These are phyloP conservation scores for Sebastes alutus DNA, from an alignment of 2,797 vertebrate species.

Conservation along the genomic window DNA sequence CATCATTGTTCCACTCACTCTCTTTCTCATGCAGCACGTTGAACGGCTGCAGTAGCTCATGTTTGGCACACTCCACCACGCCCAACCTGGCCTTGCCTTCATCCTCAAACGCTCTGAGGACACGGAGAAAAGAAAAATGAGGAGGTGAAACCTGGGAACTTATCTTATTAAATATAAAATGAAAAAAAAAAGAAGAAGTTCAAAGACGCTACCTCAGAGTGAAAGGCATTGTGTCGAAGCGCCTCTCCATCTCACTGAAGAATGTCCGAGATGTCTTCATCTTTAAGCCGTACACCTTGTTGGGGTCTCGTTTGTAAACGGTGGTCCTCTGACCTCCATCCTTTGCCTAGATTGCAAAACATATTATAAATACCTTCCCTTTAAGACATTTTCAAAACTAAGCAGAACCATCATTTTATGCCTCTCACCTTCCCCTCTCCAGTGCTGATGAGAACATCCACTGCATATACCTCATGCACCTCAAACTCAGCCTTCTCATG, in stretches of 20 bases:
- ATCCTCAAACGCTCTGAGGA: constrained; percentile 92
- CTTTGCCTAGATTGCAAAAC: constrained; percentile 83
- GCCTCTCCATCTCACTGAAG: constrained; percentile 96
- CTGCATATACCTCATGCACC: constrained; percentile 97
- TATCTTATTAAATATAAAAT: not conserved
- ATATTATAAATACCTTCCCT: not conserved
- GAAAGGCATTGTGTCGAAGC: constrained; percentile 97
- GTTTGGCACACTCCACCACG: constrained; percentile 97
- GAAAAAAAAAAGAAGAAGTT: not conserved
- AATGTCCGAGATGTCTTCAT: constrained; percentile 98
- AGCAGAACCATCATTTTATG: fast-evolving
- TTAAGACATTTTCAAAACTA: not conserved
- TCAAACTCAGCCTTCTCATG: constrained; percentile 98
- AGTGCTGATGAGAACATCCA: constrained; percentile 95
- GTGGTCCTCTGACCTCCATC: constrained; percentile 96
- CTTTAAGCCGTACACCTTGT: constrained; percentile 96
- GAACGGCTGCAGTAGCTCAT: constrained; percentile 96
- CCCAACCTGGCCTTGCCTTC: constrained; percentile 96
- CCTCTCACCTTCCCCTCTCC: constrained; percentile 96
- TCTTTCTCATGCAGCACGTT: constrained; percentile 97
- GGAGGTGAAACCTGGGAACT: no score
- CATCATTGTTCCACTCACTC: constrained; percentile 78
- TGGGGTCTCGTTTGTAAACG: constrained; percentile 96
- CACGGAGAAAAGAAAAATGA: not conserved
- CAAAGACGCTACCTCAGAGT: constrained; percentile 87